Evolutionary conservation across 2,797 vertebrate species (phyloP).

Genomic region (Phrynocephalus forsythii): DNA sequence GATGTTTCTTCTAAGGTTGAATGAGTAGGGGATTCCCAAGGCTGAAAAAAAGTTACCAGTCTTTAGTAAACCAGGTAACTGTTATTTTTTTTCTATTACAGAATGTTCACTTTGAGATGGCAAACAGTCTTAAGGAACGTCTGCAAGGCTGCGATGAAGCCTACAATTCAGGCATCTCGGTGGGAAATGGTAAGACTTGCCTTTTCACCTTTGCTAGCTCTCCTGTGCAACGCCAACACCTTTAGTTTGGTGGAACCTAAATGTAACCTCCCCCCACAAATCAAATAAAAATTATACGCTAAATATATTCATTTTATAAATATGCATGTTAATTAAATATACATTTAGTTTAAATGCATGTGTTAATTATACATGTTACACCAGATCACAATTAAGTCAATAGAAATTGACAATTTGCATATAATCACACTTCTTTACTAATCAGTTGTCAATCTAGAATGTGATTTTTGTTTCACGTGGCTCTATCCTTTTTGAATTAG

Average conservation of each 20-base stretch:
- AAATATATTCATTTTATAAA: conserved; percentile 87
- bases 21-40: background rate
- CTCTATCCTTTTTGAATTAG: conserved; percentile 23
- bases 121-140: conserved; percentile 41
- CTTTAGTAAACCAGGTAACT: background rate
- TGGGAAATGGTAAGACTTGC: conserved; percentile 60
- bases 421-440: conserved; percentile 85
- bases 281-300: conserved; percentile 73
- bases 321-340: conserved; percentile 88
- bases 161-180: conserved; percentile 58
- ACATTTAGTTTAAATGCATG: conserved; percentile 87
- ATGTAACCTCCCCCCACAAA: conserved; percentile 67
- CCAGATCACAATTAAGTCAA: conserved; percentile 87
- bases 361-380: conserved; percentile 86
- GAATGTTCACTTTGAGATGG: conserved; percentile 28
- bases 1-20: background rate
- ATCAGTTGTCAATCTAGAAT: conserved; percentile 84
- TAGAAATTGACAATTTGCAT: conserved; percentile 86
- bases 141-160: conserved; percentile 68
- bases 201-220: conserved; percentile 62
- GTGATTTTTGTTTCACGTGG: conserved; percentile 71
- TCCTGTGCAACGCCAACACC: conserved; percentile 70
- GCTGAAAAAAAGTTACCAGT: background rate
- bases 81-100: background rate
- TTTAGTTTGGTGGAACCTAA: conserved; percentile 75